A percentile compares a stretch with the other conserved stretches of the same genome.
These are phyloP conservation scores for Junco hyemalis DNA, from an alignment of 2,113 vertebrate genomes.

Conservation along the genomic window DNA sequence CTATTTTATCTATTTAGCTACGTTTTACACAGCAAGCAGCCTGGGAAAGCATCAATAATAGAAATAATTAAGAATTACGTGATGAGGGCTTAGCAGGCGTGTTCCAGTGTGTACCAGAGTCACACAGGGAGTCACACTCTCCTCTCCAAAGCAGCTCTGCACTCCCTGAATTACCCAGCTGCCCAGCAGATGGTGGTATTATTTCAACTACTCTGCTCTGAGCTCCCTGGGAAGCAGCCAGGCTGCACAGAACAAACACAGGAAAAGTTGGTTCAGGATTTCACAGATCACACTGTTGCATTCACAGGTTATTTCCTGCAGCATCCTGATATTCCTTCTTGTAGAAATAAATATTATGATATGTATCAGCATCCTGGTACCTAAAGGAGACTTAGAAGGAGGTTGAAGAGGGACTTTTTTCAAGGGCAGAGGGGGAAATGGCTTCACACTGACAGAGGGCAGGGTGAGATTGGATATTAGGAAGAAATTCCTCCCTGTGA, in stretches of 20 bases:
- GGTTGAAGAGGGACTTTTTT: neutral
- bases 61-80: neutral
- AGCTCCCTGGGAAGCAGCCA: neutral
- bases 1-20: neutral
- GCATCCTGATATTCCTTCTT: neutral
- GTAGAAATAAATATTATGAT: neutral
- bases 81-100: neutral
- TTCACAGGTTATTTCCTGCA: neutral
- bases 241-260: neutral
- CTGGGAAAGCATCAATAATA: neutral
- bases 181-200: conserved; percentile 80
- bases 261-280: neutral
- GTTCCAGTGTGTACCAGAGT: neutral
- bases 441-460: neutral
- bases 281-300: neutral
- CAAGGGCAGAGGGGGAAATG: neutral
- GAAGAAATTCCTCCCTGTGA: neutral
- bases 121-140: neutral
- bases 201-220: conserved; percentile 64
- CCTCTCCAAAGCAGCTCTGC: rapidly evolving
- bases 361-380: neutral
- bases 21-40: neutral
- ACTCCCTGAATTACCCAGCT: neutral
- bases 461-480: neutral
- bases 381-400: neutral